Evolutionary conservation across 2,888 invertebrate species (phyloP).

Genomic region (Agrochola lota): DNA sequence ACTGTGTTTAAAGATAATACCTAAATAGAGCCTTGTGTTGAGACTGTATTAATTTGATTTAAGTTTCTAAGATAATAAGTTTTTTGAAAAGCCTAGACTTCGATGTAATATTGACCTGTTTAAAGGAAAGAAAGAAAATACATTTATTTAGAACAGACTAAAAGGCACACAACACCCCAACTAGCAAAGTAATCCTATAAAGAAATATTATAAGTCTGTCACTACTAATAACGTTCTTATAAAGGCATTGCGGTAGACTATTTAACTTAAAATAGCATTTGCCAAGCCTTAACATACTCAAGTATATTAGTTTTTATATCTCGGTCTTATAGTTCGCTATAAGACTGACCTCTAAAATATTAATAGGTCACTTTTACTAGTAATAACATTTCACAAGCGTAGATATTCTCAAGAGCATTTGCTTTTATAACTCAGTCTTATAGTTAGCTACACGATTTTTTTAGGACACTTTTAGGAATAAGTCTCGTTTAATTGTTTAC

Average conservation of each 20-base stretch:
- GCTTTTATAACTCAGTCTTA: not conserved
- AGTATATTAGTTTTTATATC: not conserved
- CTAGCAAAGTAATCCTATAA: conserved; percentile 4
- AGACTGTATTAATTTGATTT: not conserved
- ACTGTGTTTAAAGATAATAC: not conserved
- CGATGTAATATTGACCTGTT: not conserved
- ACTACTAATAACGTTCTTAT: conserved; percentile 7
- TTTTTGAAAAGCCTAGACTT: not conserved
- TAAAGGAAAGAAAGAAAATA: not conserved
- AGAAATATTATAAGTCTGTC: conserved; percentile 6
- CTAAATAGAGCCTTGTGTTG: not conserved
- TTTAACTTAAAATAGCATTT: conserved; percentile 7
- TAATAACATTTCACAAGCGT: not conserved
- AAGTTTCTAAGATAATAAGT: not conserved
- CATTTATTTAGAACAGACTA: too few species aligned
- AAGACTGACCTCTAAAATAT: conserved; percentile 11
- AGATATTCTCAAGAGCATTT: conserved; percentile 10
- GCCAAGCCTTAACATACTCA: conserved; percentile 7
- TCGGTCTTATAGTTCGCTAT: conserved; percentile 9
- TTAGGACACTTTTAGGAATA: not conserved
- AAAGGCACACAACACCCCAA: too few species aligned
- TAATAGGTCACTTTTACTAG: too few species aligned
- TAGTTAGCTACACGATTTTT: conserved; percentile 7
- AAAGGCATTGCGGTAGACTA: conserved; percentile 4
- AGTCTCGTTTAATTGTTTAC: not conserved